A percentile compares a stretch with the other conserved stretches of the same genome.
Evolutionary conservation across 2,113 vertebrate species (phyloP).

Genomic region (Cricetomys ansorgei): DNA sequence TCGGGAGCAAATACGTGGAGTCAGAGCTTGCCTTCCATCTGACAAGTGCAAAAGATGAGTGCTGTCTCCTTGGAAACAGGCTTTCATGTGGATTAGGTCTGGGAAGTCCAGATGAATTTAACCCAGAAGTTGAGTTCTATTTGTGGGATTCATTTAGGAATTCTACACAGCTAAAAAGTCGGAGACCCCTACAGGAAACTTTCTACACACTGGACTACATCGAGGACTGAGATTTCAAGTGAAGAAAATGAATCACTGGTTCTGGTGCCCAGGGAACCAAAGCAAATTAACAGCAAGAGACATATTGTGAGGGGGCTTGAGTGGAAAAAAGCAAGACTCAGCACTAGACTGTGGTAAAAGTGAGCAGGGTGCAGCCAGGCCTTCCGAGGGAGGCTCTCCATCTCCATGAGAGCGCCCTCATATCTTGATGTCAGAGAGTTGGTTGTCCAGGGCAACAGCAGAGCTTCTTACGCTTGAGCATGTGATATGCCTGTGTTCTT

Average conservation of each 20-base stretch:
- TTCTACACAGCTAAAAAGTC: not conserved
- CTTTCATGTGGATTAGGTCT: not conserved
- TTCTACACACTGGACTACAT: not conserved
- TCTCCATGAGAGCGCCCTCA: not conserved
- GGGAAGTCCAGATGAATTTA: not conserved
- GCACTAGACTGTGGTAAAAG: not conserved
- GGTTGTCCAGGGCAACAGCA: not conserved
- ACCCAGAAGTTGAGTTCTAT: not conserved
- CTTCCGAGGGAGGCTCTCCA: not conserved
- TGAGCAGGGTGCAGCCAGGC: not conserved
- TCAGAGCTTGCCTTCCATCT: not conserved
- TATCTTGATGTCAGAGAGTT: not conserved
- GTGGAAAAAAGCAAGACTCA: not conserved
- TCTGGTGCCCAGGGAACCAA: not conserved
- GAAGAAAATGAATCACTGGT: constrained; percentile 8
- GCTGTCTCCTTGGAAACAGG: not conserved
- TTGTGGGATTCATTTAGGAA: constrained; percentile 10
- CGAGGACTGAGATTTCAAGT: not conserved
- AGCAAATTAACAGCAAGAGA: not conserved
- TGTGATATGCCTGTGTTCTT: not conserved
- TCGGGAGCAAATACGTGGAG: not conserved
- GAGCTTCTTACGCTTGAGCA: not conserved
- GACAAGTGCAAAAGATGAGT: not conserved
- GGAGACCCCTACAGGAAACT: not conserved
- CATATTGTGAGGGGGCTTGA: not conserved